phyloP scores from a whole-genome alignment of 2,888 invertebrate genomes.

The Stenurella melanura region DNA sequence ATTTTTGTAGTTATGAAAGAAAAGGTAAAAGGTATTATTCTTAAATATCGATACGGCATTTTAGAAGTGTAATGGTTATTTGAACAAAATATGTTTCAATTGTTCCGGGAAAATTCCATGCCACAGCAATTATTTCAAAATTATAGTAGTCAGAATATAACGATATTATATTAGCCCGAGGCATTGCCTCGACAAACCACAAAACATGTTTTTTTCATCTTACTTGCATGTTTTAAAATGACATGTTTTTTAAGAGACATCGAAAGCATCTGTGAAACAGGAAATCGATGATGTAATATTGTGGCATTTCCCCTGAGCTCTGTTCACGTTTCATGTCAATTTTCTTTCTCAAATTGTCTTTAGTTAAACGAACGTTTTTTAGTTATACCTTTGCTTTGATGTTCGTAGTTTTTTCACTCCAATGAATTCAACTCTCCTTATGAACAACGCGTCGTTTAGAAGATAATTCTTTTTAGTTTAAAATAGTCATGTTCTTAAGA shows the following conservation, averaged over 20 bases:
- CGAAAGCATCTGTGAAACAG: constrained; percentile 10
- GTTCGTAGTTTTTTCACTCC: constrained; percentile 21
- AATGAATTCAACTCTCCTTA: constrained; percentile 1
- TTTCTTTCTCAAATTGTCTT: constrained; percentile 33
- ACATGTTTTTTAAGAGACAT: constrained; percentile 10
- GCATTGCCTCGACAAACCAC: no score
- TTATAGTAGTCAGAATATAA: no score
- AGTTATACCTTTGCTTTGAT: constrained; percentile 20
- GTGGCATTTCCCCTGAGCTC: constrained; percentile 27
- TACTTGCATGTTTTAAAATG: constrained; percentile 10
- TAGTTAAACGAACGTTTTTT: constrained; percentile 19
- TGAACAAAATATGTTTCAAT: no score
- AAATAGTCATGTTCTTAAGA: background rate
- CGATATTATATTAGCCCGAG: no score
- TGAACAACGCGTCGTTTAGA: constrained; percentile 13
- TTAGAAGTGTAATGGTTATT: no score
- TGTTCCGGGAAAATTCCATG: no score
- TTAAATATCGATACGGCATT: no score
- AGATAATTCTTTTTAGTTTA: background rate
- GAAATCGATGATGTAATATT: constrained; percentile 31
- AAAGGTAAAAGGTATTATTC: no score
- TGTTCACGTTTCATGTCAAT: constrained; percentile 29
- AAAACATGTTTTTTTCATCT: background rate
- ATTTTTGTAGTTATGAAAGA: no score
- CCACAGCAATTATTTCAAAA: no score